Conservation (phyloP, 2,888 invertebrate species). For the Chymomyza amoena region DNA sequence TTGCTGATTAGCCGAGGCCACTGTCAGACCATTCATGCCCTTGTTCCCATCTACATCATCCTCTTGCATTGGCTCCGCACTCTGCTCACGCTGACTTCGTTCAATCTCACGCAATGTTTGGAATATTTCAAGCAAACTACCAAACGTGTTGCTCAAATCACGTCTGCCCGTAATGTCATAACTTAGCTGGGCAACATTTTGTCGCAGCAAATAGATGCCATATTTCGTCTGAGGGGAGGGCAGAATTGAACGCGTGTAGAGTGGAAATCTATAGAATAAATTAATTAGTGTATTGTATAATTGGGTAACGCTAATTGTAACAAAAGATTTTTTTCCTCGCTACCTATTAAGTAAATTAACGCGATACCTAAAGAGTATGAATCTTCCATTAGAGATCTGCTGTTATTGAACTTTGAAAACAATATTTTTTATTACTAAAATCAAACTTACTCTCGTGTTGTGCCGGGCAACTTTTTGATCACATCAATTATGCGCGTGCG, state of each 20-base stretch:
- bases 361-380: too few relatives aligned
- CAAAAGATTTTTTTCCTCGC: too few relatives aligned
- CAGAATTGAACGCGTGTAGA: slow-evolving; percentile 81
- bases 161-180: slow-evolving; percentile 71
- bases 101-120: slow-evolving; percentile 59
- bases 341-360: too few relatives aligned
- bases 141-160: slow-evolving; percentile 74
- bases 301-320: too few relatives aligned
- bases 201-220: slow-evolving; percentile 94
- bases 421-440: too few relatives aligned
- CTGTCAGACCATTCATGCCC: slow-evolving; percentile 40
- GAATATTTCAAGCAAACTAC: slow-evolving; percentile 74
- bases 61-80: neutral
- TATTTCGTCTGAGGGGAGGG: slow-evolving; percentile 83
- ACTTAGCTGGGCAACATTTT: slow-evolving; percentile 94
- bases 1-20: slow-evolving; percentile 34
- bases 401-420: too few relatives aligned
- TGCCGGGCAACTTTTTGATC: slow-evolving; percentile 84
- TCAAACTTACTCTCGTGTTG: slow-evolving; percentile 82
- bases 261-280: slow-evolving; percentile 85
- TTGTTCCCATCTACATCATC: slow-evolving; percentile 38
- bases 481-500: slow-evolving; percentile 90
- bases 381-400: too few relatives aligned
- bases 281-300: neutral
- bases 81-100: slow-evolving; percentile 44